Evolutionary conservation across 2,888 invertebrate genomes (phyloP), one percentile per base, ranked within the genome.

Genomic region (Polydrusus pterygomalis): DNA sequence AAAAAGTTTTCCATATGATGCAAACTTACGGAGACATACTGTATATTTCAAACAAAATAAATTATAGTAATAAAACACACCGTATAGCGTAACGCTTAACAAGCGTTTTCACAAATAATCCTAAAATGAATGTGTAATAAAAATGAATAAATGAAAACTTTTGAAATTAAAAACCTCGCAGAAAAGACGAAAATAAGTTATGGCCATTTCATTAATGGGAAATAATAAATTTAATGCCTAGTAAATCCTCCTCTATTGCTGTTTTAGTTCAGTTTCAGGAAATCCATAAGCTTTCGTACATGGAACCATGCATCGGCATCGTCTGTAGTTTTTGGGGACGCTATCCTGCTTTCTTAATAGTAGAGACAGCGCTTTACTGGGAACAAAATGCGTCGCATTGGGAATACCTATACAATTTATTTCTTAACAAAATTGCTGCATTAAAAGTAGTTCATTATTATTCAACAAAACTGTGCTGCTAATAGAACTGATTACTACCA

Each of bases 261-360:
- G 51, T 20, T 51, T 51, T 51, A 8, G 20, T 51, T 51, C 51
- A 18, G 10, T 51, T 51, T 51, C 20, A 51, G 51, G 51, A 51
- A 51, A 51, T 51, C 18, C 51, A n/a, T n/a, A n/a, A n/a, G n/a
- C n/a, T 18, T 13, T 13, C 47, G 15, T 47, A 47, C 15, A 47
- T 47, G 47, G 47, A 47, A 47, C 47, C n/a, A 47, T 47, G n/a
- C 47, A 13, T 43, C 2, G 40, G 40, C 40, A n/a, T n/a, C n/a
- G n/a, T n/a, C n/a, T n/a, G n/a, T n/a, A n/a, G n/a, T n/a, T n/a
- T n/a, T n/a, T n/a, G n/a, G n/a, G n/a, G n/a, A n/a, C n/a, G n/a
- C n/a, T n/a, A n/a, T n/a, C n/a, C n/a, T n/a, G n/a, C n/a, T n/a
- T n/a, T n/a, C n/a, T n/a, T n/a, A n/a, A n/a, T n/a, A n/a, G n/a